These are phyloP conservation scores for Arrhopalites spinosus DNA, from an alignment of 2,888 invertebrate genomes.

Conservation along the genomic window DNA sequence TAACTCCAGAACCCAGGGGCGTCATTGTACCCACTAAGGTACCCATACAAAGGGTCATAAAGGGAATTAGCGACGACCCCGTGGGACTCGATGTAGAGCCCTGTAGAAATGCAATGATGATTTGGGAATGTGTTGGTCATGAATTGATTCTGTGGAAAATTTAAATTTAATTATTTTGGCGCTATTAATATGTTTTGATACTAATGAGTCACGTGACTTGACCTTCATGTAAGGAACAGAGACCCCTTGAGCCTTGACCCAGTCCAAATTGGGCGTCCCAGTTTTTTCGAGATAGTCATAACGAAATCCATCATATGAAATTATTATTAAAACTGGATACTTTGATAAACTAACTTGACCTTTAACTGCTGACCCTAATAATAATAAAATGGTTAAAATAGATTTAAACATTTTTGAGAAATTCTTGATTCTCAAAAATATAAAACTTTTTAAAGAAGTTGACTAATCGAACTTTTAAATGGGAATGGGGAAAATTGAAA, in stretches of 20 bases:
- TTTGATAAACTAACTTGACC: too few relatives aligned
- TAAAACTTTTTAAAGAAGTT: too few relatives aligned
- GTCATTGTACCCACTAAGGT: constrained; percentile 19
- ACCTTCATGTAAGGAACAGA: constrained; percentile 66
- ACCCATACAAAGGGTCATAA: constrained; percentile 63
- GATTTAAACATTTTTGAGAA: too few relatives aligned
- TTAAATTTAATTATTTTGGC: not conserved
- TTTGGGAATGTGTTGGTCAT: constrained; percentile 72
- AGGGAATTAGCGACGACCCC: constrained; percentile 70
- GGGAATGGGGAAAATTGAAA: too few relatives aligned
- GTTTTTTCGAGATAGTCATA: constrained; percentile 67
- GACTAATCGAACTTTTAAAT: too few relatives aligned
- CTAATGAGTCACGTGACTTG: not conserved
- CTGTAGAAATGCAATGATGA: constrained; percentile 74
- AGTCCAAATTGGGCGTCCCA: constrained; percentile 65
- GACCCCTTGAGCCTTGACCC: constrained; percentile 65
- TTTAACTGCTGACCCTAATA: too few relatives aligned
- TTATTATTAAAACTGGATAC: constrained; percentile 60
- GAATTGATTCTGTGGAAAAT: constrained; percentile 60
- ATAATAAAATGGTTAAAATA: too few relatives aligned
- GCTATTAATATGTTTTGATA: not conserved
- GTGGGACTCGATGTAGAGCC: constrained; percentile 70
- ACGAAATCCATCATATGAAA: constrained; percentile 75
- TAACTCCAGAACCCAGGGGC: constrained; percentile 52
- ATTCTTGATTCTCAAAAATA: too few relatives aligned